Conservation (phyloP, 2,797 vertebrate species). For the Prionace glauca region DNA sequence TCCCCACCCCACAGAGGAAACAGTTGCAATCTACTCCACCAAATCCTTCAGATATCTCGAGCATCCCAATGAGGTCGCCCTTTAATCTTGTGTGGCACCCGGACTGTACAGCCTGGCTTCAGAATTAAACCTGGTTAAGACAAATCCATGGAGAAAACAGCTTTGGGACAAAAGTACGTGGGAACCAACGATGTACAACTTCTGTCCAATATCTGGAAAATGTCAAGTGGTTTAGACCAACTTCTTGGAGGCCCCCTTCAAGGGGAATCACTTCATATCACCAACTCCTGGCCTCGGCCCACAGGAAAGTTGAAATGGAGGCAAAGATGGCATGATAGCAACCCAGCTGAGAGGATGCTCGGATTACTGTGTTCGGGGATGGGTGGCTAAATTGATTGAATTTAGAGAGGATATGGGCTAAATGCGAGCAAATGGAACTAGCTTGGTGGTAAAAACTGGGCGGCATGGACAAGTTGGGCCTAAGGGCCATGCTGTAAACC, state of each 20-base stretch:
- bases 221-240: not conserved
- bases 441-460: too few relatives aligned
- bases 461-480: too few relatives aligned
- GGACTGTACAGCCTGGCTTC: not conserved
- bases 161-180: not conserved
- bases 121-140: not conserved
- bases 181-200: not conserved
- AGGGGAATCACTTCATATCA: not conserved
- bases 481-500: too few relatives aligned
- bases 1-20: not conserved
- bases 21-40: not conserved
- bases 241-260: not conserved
- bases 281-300: not conserved
- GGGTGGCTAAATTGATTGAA: not conserved
- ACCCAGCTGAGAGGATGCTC: not conserved
- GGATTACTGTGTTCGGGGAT: not conserved
- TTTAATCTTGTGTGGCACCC: not conserved
- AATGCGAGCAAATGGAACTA: too few relatives aligned
- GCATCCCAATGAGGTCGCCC: not conserved
- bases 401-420: not conserved
- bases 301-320: not conserved
- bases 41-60: too few relatives aligned
- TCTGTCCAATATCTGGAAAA: not conserved
- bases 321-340: not conserved
- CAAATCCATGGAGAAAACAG: not conserved